Evolutionary conservation across 2,888 invertebrate genomes (phyloP), one percentile per base, ranked within the genome.

Genomic region (Drosophila hamatofila): DNA sequence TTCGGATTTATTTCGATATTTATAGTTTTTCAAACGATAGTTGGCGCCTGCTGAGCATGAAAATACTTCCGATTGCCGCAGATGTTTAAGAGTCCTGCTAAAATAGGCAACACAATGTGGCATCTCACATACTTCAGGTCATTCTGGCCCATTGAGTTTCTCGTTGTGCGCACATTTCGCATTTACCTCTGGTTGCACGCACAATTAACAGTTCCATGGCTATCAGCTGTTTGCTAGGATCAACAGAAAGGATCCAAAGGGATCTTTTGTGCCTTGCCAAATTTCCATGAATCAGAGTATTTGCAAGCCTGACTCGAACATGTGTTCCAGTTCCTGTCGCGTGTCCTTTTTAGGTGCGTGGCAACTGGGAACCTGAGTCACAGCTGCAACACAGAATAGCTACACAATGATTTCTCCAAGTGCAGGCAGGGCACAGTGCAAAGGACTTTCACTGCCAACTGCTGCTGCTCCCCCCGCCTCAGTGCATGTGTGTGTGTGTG

Each of bases 361-460:
- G 48, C 64, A 59, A 44, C 52, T 23, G 44, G 63, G 71, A 77
- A 80, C 71, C 77, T 70, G 72, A 80, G 63, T 58, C 65, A 66
- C 81, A 81, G 81, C 81, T 81, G 81, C 78, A 75, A 74, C 18
- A 33, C 37, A 23, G 42, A 37, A 44, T 58, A 51, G 51, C 52
- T 14, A 39, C 68, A 73, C 83, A 81, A 72, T 42, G 76, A 89
- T 87, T 87, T 87, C 73, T 84, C 75, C 72, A 75, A 89, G 86
- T 87, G 86, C 88, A 89, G 80, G 59, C 71, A 79, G 78, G 76
- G 70, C 78, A 68, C 78, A 77, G 82, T 88, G 83, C 85, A 89
- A 83, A 91, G 90, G 90, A 91, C 91, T 91, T 91, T 91, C 91
- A 91, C 91, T 91, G 75, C 54, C 79, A 75, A 60, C 78, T 68